Percentiles rank a stretch among this genome's conserved stretches.
Conservation (phyloP, 2,797 vertebrate species). For the Paedocypris micromegethes region DNA sequence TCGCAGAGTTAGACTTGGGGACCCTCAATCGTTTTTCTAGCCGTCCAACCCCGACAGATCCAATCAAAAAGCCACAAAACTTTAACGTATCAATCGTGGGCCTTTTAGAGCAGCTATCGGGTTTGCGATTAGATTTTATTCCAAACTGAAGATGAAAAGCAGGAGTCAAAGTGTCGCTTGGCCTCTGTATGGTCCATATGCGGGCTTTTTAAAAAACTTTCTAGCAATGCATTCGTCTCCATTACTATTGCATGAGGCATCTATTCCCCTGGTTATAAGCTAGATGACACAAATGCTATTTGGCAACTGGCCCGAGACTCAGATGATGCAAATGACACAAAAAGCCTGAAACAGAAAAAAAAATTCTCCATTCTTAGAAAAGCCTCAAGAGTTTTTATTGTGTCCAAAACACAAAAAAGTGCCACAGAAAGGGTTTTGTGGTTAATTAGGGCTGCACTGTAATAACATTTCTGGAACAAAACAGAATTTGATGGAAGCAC, state of each 20-base stretch:
- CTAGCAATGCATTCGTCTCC: constrained; percentile 6
- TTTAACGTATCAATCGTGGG: too few relatives aligned
- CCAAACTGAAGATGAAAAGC: neutral
- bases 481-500: too few relatives aligned
- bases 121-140: too few relatives aligned
- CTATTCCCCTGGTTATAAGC: constrained; percentile 10
- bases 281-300: constrained; percentile 27
- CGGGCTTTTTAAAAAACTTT: neutral
- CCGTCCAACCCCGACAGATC: too few relatives aligned
- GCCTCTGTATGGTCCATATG: neutral
- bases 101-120: too few relatives aligned
- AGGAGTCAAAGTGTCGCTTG: neutral
- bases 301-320: constrained; percentile 24
- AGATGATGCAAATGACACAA: constrained; percentile 33
- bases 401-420: neutral
- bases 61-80: too few relatives aligned
- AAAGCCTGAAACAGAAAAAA: constrained; percentile 27
- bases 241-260: constrained; percentile 21
- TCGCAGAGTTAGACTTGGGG: too few relatives aligned
- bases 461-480: too few relatives aligned
- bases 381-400: constrained; percentile 1
- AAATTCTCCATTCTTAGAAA: constrained; percentile 9
- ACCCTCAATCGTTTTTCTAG: too few relatives aligned
- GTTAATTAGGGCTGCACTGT: too few relatives aligned
- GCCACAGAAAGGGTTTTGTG: neutral